These are phyloP conservation scores for Leptinotarsa haldemani DNA, from an alignment of 2,888 invertebrate species.

Conservation along the genomic window DNA sequence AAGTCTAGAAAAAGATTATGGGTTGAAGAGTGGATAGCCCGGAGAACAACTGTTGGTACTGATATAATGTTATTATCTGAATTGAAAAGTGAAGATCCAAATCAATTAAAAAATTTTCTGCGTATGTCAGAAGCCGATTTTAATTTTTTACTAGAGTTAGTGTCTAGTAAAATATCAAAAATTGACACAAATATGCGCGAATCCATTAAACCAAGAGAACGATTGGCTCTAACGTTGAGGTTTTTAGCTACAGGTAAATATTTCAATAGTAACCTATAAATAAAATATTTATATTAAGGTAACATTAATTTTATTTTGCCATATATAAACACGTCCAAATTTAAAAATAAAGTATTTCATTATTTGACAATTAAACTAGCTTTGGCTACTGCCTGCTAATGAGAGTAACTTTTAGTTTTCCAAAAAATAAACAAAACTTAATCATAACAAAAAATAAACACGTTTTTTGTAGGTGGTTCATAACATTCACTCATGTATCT, in stretches of 20 bases:
- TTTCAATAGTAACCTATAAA: background rate
- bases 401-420: no score
- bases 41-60: background rate
- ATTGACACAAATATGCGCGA: slow-evolving; percentile 2
- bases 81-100: slow-evolving; percentile 15
- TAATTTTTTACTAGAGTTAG: slow-evolving; percentile 9
- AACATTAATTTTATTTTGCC: no score
- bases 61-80: slow-evolving; percentile 1
- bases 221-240: slow-evolving; percentile 1
- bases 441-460: background rate
- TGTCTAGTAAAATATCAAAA: background rate
- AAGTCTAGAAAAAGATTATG: no score
- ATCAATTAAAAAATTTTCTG: background rate
- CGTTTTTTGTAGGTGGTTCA: slow-evolving; percentile 6
- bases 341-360: no score
- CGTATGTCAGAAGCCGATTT: slow-evolving; percentile 8
- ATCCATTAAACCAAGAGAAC: slow-evolving; percentile 4
- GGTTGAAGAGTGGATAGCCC: no score
- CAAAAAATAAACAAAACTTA: slow-evolving; percentile 1
- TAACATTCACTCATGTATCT: slow-evolving; percentile 15
- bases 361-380: no score
- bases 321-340: no score
- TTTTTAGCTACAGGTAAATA: slow-evolving; percentile 17
- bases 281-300: no score
- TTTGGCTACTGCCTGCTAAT: no score